Percentiles rank a stretch among this genome's conserved stretches.
phyloP scores from a whole-genome alignment of 2,888 invertebrate species.

The Allygus modestus region DNA sequence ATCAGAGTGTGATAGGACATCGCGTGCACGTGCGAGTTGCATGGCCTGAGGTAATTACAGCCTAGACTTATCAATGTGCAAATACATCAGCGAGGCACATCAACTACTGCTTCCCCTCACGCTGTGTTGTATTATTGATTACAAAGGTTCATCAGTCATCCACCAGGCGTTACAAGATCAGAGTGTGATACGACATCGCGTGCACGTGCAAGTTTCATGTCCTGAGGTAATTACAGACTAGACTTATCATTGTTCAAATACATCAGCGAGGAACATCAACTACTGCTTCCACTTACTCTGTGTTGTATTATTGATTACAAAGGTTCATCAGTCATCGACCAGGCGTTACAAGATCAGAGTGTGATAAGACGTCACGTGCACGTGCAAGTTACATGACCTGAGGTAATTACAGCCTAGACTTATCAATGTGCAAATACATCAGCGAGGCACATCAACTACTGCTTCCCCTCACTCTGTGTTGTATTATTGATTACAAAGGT shows the following conservation, averaged over 20 bases:
- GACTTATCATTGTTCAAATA: constrained; percentile 23
- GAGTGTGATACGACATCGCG: constrained; percentile 9
- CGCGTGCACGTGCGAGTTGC: constrained; percentile 3
- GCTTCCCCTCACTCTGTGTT: neutral
- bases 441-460: neutral
- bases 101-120: neutral
- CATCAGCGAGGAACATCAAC: constrained; percentile 4
- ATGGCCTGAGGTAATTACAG: constrained; percentile 2
- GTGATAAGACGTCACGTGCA: constrained; percentile 10
- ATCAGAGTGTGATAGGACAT: constrained; percentile 10
- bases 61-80: constrained; percentile 19
- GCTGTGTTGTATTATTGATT: constrained; percentile 20
- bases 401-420: constrained; percentile 17
- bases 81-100: constrained; percentile 21
- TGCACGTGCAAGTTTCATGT: neutral
- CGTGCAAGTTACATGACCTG: neutral
- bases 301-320: constrained; percentile 26
- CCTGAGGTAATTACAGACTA: constrained; percentile 10
- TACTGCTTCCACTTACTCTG: neutral
- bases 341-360: neutral
- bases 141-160: constrained; percentile 15
- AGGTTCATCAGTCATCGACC: constrained; percentile 9
- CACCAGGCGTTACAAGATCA: neutral
- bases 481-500: constrained; percentile 23
- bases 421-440: constrained; percentile 34